These are phyloP conservation scores for Ormia ochracea DNA, from an alignment of 2,888 invertebrate species.

Conservation along the genomic window DNA sequence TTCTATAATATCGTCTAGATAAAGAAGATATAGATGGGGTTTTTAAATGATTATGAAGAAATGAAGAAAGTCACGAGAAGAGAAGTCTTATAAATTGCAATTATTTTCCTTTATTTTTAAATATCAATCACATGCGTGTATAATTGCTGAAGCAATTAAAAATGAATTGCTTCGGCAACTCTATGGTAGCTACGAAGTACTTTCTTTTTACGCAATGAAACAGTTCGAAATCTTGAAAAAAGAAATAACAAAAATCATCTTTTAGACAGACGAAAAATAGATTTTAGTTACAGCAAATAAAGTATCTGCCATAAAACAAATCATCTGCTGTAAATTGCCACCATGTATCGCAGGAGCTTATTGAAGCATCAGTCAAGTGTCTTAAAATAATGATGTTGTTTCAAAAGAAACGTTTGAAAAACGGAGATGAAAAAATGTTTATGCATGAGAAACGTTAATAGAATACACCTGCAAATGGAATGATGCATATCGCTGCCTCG, in stretches of 20 bases:
- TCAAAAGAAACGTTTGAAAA: background rate
- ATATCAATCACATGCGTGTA: too few species aligned
- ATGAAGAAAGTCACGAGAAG: too few species aligned
- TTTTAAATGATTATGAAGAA: too few species aligned
- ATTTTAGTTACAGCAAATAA: background rate
- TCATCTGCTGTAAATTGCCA: background rate
- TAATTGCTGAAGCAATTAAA: too few species aligned
- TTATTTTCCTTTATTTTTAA: too few species aligned
- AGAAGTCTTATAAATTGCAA: too few species aligned
- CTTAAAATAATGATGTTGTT: background rate
- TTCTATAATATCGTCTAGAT: too few species aligned
- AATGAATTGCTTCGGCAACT: too few species aligned
- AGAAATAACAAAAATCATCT: background rate
- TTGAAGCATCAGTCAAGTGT: conserved; percentile 7
- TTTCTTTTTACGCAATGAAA: too few species aligned
- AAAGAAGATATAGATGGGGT: too few species aligned
- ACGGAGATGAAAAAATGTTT: background rate
- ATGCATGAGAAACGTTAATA: background rate
- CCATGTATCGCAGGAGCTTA: background rate
- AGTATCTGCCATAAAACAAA: background rate
- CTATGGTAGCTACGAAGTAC: too few species aligned
- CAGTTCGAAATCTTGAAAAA: too few species aligned
- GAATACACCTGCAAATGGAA: background rate
- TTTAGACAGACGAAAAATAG: background rate
- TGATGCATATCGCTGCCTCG: background rate